These are phyloP conservation scores for Saccopteryx bilineata DNA, from an alignment of 2,113 vertebrate species.

Conservation along the genomic window DNA sequence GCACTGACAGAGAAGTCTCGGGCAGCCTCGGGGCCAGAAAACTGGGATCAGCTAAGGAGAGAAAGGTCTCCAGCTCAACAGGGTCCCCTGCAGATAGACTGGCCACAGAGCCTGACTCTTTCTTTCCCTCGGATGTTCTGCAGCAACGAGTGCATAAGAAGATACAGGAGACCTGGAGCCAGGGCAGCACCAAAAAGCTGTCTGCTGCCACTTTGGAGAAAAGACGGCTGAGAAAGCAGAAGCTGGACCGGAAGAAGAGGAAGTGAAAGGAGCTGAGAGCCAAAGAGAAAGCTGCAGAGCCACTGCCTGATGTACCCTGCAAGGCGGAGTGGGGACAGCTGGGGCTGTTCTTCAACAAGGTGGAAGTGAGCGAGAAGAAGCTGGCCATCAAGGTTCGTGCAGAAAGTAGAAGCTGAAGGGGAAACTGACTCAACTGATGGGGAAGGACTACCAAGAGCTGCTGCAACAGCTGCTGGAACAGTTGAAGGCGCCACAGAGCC, in stretches of 20 bases:
- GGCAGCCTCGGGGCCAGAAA: neutral
- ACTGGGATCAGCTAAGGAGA: neutral
- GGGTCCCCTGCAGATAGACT: conserved; percentile 78
- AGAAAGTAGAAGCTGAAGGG: conserved; percentile 93
- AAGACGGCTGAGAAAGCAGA: conserved; percentile 92
- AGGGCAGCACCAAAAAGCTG: conserved; percentile 89
- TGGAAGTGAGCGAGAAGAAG: conserved; percentile 89
- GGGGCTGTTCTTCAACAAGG: conserved; percentile 91
- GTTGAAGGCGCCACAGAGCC: conserved; percentile 89
- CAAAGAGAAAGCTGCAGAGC: conserved; percentile 88
- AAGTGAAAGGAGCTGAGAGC: conserved; percentile 92
- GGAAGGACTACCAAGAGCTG: conserved; percentile 96
- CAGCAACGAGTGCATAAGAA: conserved; percentile 94
- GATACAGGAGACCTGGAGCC: conserved; percentile 92
- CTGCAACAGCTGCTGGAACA: conserved; percentile 95
- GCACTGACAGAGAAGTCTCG: neutral
- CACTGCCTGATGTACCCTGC: fast-evolving
- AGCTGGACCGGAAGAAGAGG: conserved; percentile 94
- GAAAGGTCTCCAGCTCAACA: fast-evolving
- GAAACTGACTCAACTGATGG: conserved; percentile 92
- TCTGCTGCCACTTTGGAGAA: conserved; percentile 89
- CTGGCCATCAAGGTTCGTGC: conserved; percentile 88
- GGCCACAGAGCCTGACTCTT: conserved; percentile 61
- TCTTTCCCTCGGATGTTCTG: conserved; percentile 91
- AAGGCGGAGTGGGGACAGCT: conserved; percentile 73